Base-by-base conservation (phyloP, 1,140 invertebrate species). In the Drosophila orosa region DNA sequence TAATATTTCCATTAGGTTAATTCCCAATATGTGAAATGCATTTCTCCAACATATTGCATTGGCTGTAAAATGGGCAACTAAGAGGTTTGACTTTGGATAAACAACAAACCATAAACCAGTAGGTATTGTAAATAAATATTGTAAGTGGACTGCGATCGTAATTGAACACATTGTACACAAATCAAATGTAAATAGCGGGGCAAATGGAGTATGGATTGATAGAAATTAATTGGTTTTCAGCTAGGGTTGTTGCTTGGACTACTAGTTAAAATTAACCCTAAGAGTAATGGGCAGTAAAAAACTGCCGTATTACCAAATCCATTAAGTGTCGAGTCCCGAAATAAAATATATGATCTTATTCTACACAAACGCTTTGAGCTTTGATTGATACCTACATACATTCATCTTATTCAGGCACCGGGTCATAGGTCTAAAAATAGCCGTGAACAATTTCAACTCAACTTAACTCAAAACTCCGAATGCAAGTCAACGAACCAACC, bases 1-100 rank as follows among this genome's bases (percentile, higher is more conserved):
- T 59, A 61, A 45, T 25, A 54, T 82, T 74, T 82, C 37, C 10
- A 44, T 55, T 27, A 42, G 55, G 68, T 48, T 67, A 42, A 48
- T 52, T 73, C 25, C 45, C 22, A n/a, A 56, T 60, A 48, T 45
- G 45, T 66, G 25, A 74, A 80, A 85, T 81, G 82, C 74, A 81
- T 86, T 82, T 86, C 69, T 65, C 74, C 42, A 22, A 22, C 66
- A 40, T 33, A 25, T 55, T 19, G 3, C 31, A 5, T 13, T 29
- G 31, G 7, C 31, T 48, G 35, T 13, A 60, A 67, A 58, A 62
- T 75, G 50, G 45, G 24, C 72, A 57, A 62, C 61, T 45, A 62
- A 59, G 12, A 61, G 47, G 35, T 37, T 68, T 75, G 33, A 48
- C 31, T 45, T 74, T 71, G 50, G 25, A 29, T 35, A 57, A 61